Percentiles rank a stretch among this genome's conserved stretches.
These are phyloP conservation scores for Dioctria linearis DNA, from an alignment of 2,888 invertebrate species.

Conservation along the genomic window DNA sequence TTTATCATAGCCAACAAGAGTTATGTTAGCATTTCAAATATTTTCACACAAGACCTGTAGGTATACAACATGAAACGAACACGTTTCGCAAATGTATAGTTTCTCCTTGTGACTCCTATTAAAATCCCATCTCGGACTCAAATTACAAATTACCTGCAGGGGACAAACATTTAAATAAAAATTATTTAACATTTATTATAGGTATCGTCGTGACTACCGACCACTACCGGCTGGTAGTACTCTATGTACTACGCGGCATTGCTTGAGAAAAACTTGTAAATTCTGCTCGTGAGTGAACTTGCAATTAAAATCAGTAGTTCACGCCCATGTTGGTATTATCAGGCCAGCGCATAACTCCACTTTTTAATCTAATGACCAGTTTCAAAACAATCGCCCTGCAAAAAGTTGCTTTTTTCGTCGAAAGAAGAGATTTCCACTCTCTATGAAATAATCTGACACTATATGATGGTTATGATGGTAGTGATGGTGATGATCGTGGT, in stretches of 20 bases:
- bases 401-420: neutral
- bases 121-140: slow-evolving; percentile 27
- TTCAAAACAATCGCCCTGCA: slow-evolving; percentile 25
- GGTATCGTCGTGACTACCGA: slow-evolving; percentile 32
- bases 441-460: slow-evolving; percentile 7
- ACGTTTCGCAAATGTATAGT: too few species aligned
- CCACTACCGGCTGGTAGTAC: neutral
- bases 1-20: too few species aligned
- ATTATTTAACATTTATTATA: slow-evolving; percentile 38
- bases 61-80: too few species aligned
- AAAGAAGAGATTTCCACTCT: neutral
- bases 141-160: slow-evolving; percentile 15
- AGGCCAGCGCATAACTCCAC: slow-evolving; percentile 14
- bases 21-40: too few species aligned
- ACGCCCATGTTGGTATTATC: slow-evolving; percentile 41
- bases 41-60: too few species aligned
- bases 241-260: too few species aligned
- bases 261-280: slow-evolving; percentile 29
- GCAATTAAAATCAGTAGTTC: slow-evolving; percentile 45
- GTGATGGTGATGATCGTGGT: neutral
- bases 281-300: slow-evolving; percentile 39
- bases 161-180: slow-evolving; percentile 37
- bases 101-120: neutral
- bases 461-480: slow-evolving; percentile 12
- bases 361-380: slow-evolving; percentile 43